Base-by-base conservation (phyloP, 2,113 vertebrate species). In the Lampris megalopsis region DNA sequence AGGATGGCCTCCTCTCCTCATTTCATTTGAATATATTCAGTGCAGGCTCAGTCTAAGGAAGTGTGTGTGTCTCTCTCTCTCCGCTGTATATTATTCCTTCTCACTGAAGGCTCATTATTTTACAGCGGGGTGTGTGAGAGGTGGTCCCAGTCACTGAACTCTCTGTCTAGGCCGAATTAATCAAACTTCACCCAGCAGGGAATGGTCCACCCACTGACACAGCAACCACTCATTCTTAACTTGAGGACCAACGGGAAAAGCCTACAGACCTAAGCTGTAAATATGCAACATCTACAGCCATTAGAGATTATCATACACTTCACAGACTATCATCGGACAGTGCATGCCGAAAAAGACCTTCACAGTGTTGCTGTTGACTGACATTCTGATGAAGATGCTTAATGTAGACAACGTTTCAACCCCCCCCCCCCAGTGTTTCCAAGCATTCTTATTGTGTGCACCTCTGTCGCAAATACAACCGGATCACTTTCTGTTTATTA, bases 101-200 rank as follows among this genome's bases (percentile, higher is more conserved):
- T 90, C 80, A 76, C 88, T 96, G 94, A 97, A 96, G 92, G 95
- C 94, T 98, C 94, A 96, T 97, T 98, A 96, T 97, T 97, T 97
- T 96, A 93, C 90, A 89, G 91, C 93, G 90, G 94, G 92, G 92
- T 95, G 95, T 94, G 90, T 95, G 94, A 95, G 80, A 88, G 92
- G 89, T 89, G 80, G 90, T 80, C 89, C 87, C 84, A 71, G 91
- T 91, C 80, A 91, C 91, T 92, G 94, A 92, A 93, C 93, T 89
- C 89, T 89, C 87, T 92, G 90, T 93, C 84, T 87, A 90, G 79
- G 88, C 83, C 92, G 89, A 94, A 96, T 96, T 97, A 96, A 96
- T 97, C 96, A 97, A 97, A 96, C 95, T 95, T 95, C 94, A 95
- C 90, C 89, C 89, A 92, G 93, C 76, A 91, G 94, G 94, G 93